These are phyloP conservation scores for Passerina amoena DNA, from an alignment of 2,113 vertebrate species.

Conservation along the genomic window DNA sequence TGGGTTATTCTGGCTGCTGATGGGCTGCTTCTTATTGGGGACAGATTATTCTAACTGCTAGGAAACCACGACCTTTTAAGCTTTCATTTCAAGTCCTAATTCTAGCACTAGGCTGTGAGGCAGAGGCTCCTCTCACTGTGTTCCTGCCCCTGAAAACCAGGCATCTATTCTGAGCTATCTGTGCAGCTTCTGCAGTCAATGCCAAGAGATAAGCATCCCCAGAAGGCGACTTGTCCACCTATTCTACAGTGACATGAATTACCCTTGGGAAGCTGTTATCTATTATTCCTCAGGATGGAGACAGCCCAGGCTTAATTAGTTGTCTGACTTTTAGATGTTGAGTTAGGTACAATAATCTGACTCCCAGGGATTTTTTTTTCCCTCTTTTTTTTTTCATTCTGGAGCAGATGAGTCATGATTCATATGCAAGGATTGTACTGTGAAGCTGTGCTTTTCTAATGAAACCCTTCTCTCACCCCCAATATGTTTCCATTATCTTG, in stretches of 20 bases:
- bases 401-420: conserved; percentile 27
- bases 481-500: conserved; percentile 43
- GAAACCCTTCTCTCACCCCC: conserved; percentile 20
- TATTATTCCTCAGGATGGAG: not conserved
- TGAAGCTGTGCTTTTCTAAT: conserved; percentile 12
- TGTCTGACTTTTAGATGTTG: conserved; percentile 26
- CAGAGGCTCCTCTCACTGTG: not conserved
- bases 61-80: not conserved
- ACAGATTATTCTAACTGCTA: not conserved
- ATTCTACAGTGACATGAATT: not conserved
- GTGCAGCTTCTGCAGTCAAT: not conserved
- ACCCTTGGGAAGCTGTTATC: conserved; percentile 35
- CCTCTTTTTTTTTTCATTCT: not conserved
- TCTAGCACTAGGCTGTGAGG: not conserved
- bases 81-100: not conserved
- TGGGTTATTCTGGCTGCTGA: not conserved
- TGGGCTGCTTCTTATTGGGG: not conserved
- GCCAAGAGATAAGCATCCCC: conserved; percentile 28
- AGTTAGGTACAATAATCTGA: conserved; percentile 2
- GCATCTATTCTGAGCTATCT: not conserved
- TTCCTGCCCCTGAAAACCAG: not conserved
- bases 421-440: not conserved
- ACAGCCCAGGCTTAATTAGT: conserved; percentile 35
- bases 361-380: not conserved
- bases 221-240: conserved; percentile 22